Evolutionary conservation across 2,113 vertebrate species (phyloP).

Genomic region (Alaudala cheleensis): DNA sequence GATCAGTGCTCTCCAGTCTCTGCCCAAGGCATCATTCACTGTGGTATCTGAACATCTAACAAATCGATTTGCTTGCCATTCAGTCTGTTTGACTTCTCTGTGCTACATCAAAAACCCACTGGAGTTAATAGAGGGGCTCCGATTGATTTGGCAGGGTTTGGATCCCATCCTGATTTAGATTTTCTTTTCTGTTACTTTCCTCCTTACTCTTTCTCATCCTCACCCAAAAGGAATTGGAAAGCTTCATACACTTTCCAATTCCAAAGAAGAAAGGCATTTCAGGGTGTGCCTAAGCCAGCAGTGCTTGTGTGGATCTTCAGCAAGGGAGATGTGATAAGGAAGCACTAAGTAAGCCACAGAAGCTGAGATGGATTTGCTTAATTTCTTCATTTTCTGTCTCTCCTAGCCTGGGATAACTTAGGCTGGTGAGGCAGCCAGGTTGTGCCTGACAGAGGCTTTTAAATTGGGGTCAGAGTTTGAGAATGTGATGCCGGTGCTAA

Average conservation of each 20-base stretch:
- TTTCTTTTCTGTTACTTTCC: neutral
- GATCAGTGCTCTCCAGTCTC: neutral
- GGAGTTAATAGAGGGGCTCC: neutral
- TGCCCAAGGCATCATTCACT: slow-evolving; percentile 6
- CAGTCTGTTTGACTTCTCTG: neutral
- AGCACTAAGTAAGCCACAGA: neutral
- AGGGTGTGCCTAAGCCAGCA: neutral
- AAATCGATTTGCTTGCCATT: slow-evolving; percentile 19
- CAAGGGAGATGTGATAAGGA: neutral
- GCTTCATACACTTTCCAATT: fast-evolving
- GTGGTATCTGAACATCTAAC: neutral
- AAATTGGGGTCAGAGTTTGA: neutral
- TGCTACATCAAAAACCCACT: neutral
- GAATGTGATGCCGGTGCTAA: neutral
- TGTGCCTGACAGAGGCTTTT: neutral
- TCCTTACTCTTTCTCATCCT: neutral
- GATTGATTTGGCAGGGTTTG: slow-evolving; percentile 1
- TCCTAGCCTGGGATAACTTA: neutral
- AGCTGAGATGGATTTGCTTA: neutral
- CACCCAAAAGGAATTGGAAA: neutral
- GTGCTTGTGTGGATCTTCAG: neutral
- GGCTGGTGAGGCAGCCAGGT: neutral
- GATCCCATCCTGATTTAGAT: neutral
- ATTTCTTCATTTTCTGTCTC: neutral
- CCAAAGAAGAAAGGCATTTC: neutral